Evolutionary conservation across 1,140 invertebrate species (phyloP).

Genomic region (Thalassaphorura encarpata): DNA sequence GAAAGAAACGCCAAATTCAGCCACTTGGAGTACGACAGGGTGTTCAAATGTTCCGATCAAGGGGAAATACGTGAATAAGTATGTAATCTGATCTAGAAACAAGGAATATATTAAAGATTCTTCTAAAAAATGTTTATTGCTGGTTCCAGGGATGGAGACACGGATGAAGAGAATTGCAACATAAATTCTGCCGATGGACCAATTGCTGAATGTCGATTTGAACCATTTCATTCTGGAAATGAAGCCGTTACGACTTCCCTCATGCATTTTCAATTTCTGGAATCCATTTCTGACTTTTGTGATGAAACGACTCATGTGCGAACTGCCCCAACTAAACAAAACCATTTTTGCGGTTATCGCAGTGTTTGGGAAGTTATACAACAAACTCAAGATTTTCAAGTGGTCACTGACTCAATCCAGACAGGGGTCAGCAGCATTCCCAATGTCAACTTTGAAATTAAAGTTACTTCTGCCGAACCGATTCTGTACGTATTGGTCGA

Average conservation of each 20-base stretch:
- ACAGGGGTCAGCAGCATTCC: no score
- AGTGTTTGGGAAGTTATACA: conserved; percentile 41
- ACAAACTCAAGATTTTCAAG: no score
- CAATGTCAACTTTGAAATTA: no score
- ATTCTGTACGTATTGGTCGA: no score
- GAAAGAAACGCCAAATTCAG: conserved; percentile 3
- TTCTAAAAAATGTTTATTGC: neutral
- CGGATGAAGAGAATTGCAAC: neutral
- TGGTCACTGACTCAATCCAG: no score
- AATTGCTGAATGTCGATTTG: neutral
- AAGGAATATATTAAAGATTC: conserved; percentile 8
- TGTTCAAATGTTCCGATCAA: conserved; percentile 25
- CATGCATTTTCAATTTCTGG: conserved; percentile 20
- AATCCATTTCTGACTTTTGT: conserved; percentile 36
- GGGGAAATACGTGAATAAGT: conserved; percentile 6
- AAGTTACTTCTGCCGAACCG: no score
- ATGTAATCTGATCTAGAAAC: conserved; percentile 2
- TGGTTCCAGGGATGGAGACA: neutral
- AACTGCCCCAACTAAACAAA: conserved; percentile 39
- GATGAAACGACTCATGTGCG: conserved; percentile 37
- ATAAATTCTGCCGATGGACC: neutral
- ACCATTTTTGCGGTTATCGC: conserved; percentile 37
- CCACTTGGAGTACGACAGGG: conserved; percentile 38
- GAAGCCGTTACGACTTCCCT: conserved; percentile 4
- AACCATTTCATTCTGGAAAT: conserved; percentile 26